Conservation (phyloP, 2,113 vertebrate species). For the Buteo buteo region DNA sequence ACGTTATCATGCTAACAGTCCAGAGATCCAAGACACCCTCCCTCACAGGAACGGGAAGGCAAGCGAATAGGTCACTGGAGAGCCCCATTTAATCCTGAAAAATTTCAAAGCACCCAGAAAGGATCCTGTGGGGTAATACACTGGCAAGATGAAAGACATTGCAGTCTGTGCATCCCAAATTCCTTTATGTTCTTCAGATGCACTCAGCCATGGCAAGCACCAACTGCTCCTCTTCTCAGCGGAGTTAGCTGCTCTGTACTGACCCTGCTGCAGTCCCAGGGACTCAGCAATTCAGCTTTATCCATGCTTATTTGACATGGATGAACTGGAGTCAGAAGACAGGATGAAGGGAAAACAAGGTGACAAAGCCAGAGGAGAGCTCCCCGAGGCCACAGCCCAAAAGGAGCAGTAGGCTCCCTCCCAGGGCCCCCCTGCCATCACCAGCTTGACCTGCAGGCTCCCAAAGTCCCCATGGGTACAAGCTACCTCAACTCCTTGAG, state of each 20-base stretch:
- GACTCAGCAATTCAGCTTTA: not conserved
- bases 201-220: not conserved
- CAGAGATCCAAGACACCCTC: not conserved
- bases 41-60: not conserved
- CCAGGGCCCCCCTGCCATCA: not conserved
- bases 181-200: not conserved
- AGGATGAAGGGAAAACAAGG: accelerated
- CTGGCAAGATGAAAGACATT: not conserved
- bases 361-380: not conserved
- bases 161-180: not conserved
- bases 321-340: not conserved
- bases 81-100: not conserved
- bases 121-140: not conserved
- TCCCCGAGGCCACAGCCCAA: not conserved
- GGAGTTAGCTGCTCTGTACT: accelerated
- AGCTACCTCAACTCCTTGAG: not conserved
- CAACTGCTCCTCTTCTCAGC: not conserved
- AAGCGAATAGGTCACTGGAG: not conserved
- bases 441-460: not conserved
- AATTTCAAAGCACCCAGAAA: not conserved
- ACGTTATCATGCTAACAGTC: not conserved
- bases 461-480: accelerated
- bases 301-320: not conserved
- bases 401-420: not conserved
- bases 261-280: not conserved